Evolutionary conservation across 2,797 vertebrate genomes (phyloP).

Genomic region (Neosilurus hyrtlii): DNA sequence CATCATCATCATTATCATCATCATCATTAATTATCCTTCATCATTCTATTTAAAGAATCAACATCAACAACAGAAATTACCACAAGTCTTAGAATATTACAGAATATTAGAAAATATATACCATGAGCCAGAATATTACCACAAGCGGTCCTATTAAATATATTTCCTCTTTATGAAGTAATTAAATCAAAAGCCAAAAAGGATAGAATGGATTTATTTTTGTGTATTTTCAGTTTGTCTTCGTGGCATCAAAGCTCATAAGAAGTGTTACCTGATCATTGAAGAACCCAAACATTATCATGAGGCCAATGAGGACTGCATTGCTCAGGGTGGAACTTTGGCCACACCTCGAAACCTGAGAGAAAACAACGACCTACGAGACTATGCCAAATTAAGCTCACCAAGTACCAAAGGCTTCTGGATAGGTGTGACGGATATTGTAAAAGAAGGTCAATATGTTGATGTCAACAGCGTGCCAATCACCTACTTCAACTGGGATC

Average conservation of each 20-base stretch:
- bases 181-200: constrained; percentile 13
- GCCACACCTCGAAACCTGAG: constrained; percentile 81
- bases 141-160: neutral
- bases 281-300: constrained; percentile 88
- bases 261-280: constrained; percentile 88
- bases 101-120: too few species aligned
- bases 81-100: too few species aligned
- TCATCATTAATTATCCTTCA: neutral
- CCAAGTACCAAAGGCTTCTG: constrained; percentile 83
- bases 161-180: neutral
- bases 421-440: constrained; percentile 92
- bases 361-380: constrained; percentile 82
- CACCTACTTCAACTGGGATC: constrained; percentile 89
- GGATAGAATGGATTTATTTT: neutral
- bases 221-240: constrained; percentile 86
- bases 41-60: neutral
- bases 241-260: constrained; percentile 88
- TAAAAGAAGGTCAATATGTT: constrained; percentile 88
- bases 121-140: neutral
- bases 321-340: constrained; percentile 90
- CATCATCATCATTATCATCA: neutral
- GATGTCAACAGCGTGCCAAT: constrained; percentile 87
- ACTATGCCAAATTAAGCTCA: constrained; percentile 84
- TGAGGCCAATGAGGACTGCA: constrained; percentile 94
- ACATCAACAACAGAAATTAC: neutral